Percentiles rank a stretch among this genome's conserved stretches.
Conservation (phyloP, 2,113 vertebrate species). For the Gymnobelideus leadbeateri region DNA sequence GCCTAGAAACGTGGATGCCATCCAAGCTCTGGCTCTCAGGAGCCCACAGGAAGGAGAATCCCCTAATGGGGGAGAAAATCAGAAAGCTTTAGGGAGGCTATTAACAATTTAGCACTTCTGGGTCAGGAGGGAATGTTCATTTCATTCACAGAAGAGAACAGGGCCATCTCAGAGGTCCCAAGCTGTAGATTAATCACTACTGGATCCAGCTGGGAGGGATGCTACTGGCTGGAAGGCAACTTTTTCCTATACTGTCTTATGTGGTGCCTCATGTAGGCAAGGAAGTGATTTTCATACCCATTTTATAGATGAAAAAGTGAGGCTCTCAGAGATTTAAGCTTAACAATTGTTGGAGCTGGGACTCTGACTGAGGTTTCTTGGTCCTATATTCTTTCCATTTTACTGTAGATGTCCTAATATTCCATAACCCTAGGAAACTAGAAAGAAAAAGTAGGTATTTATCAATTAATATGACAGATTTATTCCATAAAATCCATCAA, state of each 20-base stretch:
- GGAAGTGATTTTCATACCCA: neutral
- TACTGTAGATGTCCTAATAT: neutral
- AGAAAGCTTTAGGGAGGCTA: slow-evolving; percentile 54
- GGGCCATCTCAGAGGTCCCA: slow-evolving; percentile 46
- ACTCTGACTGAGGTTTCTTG: neutral
- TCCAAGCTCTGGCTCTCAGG: slow-evolving; percentile 22
- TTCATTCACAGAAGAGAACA: slow-evolving; percentile 63
- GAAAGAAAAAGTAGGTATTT: neutral
- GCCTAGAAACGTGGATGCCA: slow-evolving; percentile 9
- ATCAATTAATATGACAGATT: neutral
- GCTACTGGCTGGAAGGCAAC: slow-evolving; percentile 12
- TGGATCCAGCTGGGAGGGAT: slow-evolving; percentile 38
- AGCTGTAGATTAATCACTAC: neutral
- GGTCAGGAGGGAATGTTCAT: slow-evolving; percentile 55
- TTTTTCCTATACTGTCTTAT: slow-evolving; percentile 31
- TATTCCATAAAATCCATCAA: neutral
- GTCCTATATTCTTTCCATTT: neutral
- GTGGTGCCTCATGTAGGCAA: neutral
- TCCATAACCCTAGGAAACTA: neutral
- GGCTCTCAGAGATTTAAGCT: neutral
- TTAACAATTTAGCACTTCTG: slow-evolving; percentile 58
- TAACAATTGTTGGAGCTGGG: neutral
- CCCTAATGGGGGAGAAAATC: slow-evolving; percentile 35
- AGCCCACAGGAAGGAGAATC: slow-evolving; percentile 38
- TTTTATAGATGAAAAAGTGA: neutral